Conservation (phyloP, 2,113 vertebrate genomes). For the Channa argus region DNA sequence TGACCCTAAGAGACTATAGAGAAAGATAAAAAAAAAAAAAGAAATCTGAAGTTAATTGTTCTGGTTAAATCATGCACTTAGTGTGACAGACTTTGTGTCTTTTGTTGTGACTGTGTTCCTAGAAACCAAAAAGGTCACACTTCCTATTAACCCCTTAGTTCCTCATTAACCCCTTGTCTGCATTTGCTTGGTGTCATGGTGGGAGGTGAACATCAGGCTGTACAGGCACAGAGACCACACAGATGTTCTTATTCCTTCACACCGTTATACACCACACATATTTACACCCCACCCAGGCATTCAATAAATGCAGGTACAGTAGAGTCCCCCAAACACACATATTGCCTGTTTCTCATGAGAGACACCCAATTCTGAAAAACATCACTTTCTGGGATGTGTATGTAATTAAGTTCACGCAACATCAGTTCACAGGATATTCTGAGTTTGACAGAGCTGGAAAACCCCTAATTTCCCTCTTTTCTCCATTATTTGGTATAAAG, state of each 20-base stretch:
- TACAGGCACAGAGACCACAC: slow-evolving; percentile 39
- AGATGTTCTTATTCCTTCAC: slow-evolving; percentile 12
- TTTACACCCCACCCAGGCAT: too few species aligned
- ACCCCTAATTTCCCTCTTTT: background rate
- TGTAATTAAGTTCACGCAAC: slow-evolving; percentile 8
- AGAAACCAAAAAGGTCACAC: slow-evolving; percentile 16
- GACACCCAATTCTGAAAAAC: background rate
- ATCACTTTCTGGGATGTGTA: slow-evolving; percentile 18
- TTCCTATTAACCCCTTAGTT: slow-evolving; percentile 40
- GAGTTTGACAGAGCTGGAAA: slow-evolving; percentile 13
- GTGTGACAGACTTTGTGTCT: slow-evolving; percentile 20
- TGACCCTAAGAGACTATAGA: background rate
- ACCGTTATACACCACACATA: background rate
- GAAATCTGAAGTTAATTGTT: slow-evolving; percentile 4
- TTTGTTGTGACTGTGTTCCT: slow-evolving; percentile 17
- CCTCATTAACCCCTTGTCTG: slow-evolving; percentile 11
- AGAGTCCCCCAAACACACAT: too few species aligned
- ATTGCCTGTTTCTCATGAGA: slow-evolving; percentile 9
- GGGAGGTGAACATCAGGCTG: slow-evolving; percentile 36
- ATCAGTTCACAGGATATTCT: background rate
- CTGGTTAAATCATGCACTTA: slow-evolving; percentile 8
- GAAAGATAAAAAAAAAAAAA: slow-evolving; percentile 2
- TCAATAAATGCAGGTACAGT: too few species aligned
- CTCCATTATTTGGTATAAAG: slow-evolving; percentile 9
- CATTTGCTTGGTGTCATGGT: background rate